Base-by-base conservation (phyloP, 2,888 invertebrate genomes). In the Sarcophaga variegata region DNA sequence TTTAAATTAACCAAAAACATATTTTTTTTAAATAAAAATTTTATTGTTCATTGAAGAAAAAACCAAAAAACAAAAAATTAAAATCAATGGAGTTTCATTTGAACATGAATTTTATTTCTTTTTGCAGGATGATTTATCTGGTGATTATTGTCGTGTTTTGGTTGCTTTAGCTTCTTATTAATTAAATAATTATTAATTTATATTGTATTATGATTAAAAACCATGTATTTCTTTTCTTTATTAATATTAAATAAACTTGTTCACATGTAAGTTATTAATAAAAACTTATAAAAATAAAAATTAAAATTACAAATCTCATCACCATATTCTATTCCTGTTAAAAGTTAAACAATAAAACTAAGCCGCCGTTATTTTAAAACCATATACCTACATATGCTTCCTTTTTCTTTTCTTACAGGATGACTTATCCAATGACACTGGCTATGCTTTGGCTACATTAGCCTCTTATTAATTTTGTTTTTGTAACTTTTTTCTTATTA, bases 381-480 rank as follows among this genome's bases (percentile, higher is more conserved):
- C 54, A 10, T 37, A 37, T 37, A 37, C 22, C 0, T 17, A 54
- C 14, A 54, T 54, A 12, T 81, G 37, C 80, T 85, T 27, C 59
- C 54, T 27, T 66, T 72, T 70, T 76, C 86, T 85, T 49, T 87
- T 66, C 78, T 90, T 89, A 89, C 95, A 96, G 95, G 95, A 95
- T 90, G 96, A 96, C 93, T 94, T 95, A 90, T 94, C 94, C 88
- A 96, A 96, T 90, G 96, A 96, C 94, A 96, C 95, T 94, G 94
- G 94, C 94, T 94, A 95, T 93, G 94, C 95, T 90, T 94, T 96
- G 94, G 94, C 95, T 71, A 86, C 90, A 75, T 89, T 93, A 88
- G 92, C 91, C 80, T 91, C 92, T 22, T 93, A 92, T 88, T 89
- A 88, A 74, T 54, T 60, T 14, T 76, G 14, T 4, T 37, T 37